Conservation (phyloP, 2,888 invertebrate species). For the Melieria omissa region DNA sequence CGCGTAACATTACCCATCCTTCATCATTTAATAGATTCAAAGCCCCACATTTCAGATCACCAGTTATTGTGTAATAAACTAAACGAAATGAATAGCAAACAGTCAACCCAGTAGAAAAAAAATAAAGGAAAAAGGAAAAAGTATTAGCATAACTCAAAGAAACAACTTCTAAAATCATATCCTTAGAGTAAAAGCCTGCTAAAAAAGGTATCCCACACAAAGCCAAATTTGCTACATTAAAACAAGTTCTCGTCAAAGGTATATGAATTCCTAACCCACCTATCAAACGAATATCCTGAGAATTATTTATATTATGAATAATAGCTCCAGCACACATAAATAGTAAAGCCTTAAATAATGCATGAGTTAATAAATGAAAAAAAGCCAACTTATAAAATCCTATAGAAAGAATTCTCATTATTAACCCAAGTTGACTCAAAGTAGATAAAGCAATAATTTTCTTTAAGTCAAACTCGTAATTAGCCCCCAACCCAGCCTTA, state of each 20-base stretch:
- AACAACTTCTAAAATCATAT: constrained; percentile 72
- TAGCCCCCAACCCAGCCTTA: constrained; percentile 72
- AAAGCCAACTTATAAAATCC: constrained; percentile 71
- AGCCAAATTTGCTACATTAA: too few species aligned
- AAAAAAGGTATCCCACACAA: constrained; percentile 69
- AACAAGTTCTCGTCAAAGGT: too few species aligned
- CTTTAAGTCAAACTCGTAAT: constrained; percentile 77
- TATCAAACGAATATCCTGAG: too few species aligned
- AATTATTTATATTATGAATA: too few species aligned
- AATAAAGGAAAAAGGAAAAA: constrained; percentile 69
- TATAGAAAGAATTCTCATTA: constrained; percentile 58
- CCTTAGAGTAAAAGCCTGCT: constrained; percentile 75
- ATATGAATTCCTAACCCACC: too few species aligned
- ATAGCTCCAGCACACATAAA: too few species aligned
- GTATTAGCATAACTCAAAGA: constrained; percentile 70
- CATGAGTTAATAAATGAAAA: constrained; percentile 80
- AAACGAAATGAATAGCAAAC: constrained; percentile 71
- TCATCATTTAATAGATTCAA: constrained; percentile 69
- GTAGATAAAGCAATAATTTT: constrained; percentile 81
- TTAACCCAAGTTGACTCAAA: too few species aligned
- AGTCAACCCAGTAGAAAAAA: constrained; percentile 71
- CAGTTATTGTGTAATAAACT: constrained; percentile 70
- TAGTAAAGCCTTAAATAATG: constrained; percentile 49
- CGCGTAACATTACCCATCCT: constrained; percentile 68
- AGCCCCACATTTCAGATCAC: constrained; percentile 68